A percentile compares a stretch with the other conserved stretches of the same genome.
Evolutionary conservation across 1,140 invertebrate genomes (phyloP).

Genomic region (Sipha flava): DNA sequence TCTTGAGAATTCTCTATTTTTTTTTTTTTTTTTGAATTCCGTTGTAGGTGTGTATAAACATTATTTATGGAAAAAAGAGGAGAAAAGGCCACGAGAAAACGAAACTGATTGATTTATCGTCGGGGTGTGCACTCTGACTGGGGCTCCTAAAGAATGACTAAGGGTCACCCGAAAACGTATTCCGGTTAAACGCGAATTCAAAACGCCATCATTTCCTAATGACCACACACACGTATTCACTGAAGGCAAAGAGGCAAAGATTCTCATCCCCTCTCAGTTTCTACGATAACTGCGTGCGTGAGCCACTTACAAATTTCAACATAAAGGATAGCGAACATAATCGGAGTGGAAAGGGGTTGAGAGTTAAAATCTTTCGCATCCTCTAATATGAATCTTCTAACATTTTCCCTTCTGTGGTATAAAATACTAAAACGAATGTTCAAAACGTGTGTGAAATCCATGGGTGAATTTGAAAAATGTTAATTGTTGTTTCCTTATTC

Average conservation of each 20-base stretch:
- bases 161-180: constrained; percentile 5
- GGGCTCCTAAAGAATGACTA: background rate
- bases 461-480: background rate
- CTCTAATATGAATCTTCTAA: background rate
- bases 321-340: background rate
- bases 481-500: background rate
- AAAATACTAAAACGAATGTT: background rate
- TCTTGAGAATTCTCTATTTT: background rate
- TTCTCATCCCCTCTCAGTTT: background rate
- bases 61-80: background rate
- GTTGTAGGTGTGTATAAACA: background rate
- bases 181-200: constrained; percentile 17
- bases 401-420: background rate
- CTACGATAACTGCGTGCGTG: constrained; percentile 23
- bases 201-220: constrained; percentile 22
- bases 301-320: constrained; percentile 30
- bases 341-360: background rate
- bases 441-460: background rate
- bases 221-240: background rate
- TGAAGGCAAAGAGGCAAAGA: background rate
- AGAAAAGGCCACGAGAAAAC: background rate
- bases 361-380: background rate
- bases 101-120: constrained; percentile 5
- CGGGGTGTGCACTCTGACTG: background rate
- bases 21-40: too few species aligned